A percentile compares a stretch with the other conserved stretches of the same genome.
phyloP scores from a whole-genome alignment of 2,888 invertebrate species.

The Apomyelois bistriatella region DNA sequence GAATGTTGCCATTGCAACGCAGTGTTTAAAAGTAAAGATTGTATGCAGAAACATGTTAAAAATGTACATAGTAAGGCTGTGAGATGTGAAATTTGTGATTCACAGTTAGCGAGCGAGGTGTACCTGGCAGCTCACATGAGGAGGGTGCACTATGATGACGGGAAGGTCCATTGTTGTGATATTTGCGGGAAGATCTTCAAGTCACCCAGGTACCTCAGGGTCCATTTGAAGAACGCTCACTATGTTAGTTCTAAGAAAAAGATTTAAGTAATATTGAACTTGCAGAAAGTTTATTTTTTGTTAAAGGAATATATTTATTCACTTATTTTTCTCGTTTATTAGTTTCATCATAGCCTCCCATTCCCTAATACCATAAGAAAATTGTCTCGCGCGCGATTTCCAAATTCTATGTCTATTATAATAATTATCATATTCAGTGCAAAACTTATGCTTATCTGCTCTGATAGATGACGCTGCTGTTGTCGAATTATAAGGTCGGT shows the following conservation, averaged over 20 bases:
- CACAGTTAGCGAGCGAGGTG: constrained; percentile 28
- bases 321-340: no score
- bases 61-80: constrained; percentile 15
- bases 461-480: no score
- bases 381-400: no score
- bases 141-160: constrained; percentile 37
- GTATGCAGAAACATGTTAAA: constrained; percentile 16
- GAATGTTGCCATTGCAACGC: not conserved
- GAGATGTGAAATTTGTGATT: constrained; percentile 27
- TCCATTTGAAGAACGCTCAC: constrained; percentile 36
- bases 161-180: constrained; percentile 31
- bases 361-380: no score
- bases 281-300: not conserved
- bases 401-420: no score
- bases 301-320: no score
- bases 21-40: not conserved
- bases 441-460: no score
- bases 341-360: no score
- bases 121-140: constrained; percentile 33
- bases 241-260: not conserved
- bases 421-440: no score
- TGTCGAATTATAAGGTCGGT: no score
- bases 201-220: constrained; percentile 34
- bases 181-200: constrained; percentile 36
- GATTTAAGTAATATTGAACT: not conserved